A percentile compares a stretch with the other conserved stretches of the same genome.
phyloP scores from a whole-genome alignment of 37 sponge, comb jelly and placozoan genomes.

The Halisarca cf. caerulea region DNA sequence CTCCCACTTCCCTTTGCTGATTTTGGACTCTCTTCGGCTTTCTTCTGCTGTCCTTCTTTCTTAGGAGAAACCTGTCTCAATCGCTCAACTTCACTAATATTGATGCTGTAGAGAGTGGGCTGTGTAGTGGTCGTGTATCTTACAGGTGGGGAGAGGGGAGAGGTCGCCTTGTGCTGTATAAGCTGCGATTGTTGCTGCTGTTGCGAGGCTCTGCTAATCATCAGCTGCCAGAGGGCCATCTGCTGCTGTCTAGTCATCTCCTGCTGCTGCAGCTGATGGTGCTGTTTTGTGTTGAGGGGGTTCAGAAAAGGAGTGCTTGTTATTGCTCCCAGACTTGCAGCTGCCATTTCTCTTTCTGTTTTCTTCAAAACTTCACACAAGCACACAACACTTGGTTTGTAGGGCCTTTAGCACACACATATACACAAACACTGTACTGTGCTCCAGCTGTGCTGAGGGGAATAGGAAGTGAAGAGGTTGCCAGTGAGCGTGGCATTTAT shows the following conservation, averaged over 20 bases:
- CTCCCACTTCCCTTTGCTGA: not conserved
- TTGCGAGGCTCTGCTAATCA: not conserved
- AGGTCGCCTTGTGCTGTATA: not conserved
- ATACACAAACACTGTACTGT: too few species aligned
- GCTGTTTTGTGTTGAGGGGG: too few species aligned
- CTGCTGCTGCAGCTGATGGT: too few species aligned
- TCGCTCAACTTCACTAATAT: slow-evolving; percentile 5
- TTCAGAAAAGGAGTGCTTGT: too few species aligned
- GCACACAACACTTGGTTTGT: too few species aligned
- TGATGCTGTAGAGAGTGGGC: slow-evolving; percentile 23
- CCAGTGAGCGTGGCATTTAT: too few species aligned
- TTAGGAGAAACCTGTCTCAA: not conserved
- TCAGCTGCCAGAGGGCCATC: slow-evolving; percentile 2
- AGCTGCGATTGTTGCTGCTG: slow-evolving; percentile 7
- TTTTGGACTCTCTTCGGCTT: not conserved
- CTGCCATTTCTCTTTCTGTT: too few species aligned
- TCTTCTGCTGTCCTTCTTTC: not conserved
- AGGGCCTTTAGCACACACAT: too few species aligned
- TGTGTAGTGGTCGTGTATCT: not conserved
- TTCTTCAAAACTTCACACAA: too few species aligned
- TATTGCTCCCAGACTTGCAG: too few species aligned
- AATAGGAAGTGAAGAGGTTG: too few species aligned
- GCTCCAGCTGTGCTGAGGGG: too few species aligned
- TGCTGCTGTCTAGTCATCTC: slow-evolving; percentile 18
- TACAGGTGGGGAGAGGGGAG: not conserved